Evolutionary conservation across 37 sponge, comb jelly and placozoan species (phyloP), one percentile per base, ranked within the genome.

Genomic region (Halichondria panicea): DNA sequence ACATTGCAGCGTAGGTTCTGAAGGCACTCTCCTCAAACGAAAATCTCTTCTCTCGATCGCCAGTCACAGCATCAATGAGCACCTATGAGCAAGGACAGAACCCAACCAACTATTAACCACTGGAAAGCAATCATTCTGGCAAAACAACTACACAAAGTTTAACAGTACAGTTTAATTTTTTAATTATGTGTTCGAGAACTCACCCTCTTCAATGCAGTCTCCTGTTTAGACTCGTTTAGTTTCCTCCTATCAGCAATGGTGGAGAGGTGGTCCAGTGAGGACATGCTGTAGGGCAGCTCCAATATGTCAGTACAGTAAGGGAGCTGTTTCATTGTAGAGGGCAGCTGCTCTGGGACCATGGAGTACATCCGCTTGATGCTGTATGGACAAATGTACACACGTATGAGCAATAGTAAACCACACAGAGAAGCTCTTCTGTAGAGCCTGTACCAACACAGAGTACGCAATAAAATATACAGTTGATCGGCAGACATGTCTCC

Each of bases 211-310:
- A 87, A 57, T 0, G 59, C 80, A 13, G 21, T 75, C 43, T 87
- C 87, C 42, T 56, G 31, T 7, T 50, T 40, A 57, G 41, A 70
- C 3, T 13, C 32, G 30, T 38, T 68, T 24, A 81, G 63, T 9
- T 38, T 60, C 31, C 30, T 9, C 9, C 88, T 22, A 42, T 79
- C 41, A 56, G 46, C 42, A 13, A 94, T 72, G 31, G 91, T 88
- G 30, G 57, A 53, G 60, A 94, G 85, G 68, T 94, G 95, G 71
- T 94, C 95, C 84, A 94, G 68, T 34, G 95, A 82, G 12, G 82
- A 33, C 84, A 87, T 79, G 66, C 85, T 87, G 78, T 44, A 75
- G 3, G 95, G 91, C 31, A 90, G 75, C 25, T 86, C 91, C 0
- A 84, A 70, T 32, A 85, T 87, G 58, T 89, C 76, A 8, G 71